Base-by-base conservation (phyloP, 2,797 vertebrate genomes). In the Parauchenoglanis punctatus region DNA sequence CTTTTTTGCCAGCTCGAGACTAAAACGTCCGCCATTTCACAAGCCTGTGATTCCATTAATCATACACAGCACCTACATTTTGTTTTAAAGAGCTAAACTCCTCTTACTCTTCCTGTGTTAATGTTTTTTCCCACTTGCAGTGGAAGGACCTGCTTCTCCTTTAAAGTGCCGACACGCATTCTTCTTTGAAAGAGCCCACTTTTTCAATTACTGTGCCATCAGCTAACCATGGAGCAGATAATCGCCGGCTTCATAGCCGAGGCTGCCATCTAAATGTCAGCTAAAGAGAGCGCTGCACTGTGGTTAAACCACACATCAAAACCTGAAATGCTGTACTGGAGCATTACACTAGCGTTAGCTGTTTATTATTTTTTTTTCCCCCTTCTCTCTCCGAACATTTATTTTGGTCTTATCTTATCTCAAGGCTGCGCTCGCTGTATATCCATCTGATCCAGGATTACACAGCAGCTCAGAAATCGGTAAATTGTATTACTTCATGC, bases 121-220 rank as follows among this genome's bases (percentile, higher is more conserved):
- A 54, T 78, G 61, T 40, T 65, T 65, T 40, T 17, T 87, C 68
- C 88, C 83, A 88, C 85, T 40, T 15, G 23, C 70, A 81, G 85
- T 83, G 49, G 68, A 77, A 77, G 40, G 52, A 84, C 58, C 84
- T 56, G 11, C 54, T 20, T 81, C 44, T 85, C 59, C 72, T 89
- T 90, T 89, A 89, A 72, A 91, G 90, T 83, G 87, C 68, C 65
- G 49, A 84, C 80, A 59, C 86, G 82, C 70, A 81, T 89, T 84
- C 86, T 67, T 87, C 58, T 81, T 20, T 87, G 28, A 88, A 90
- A 87, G 88, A 85, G 89, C 89, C 88, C 87, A 87, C 85, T 91
- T 92, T 92, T 90, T 89, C 91, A 92, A 92, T 92, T 92, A 91
- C 91, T 86, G 76, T 88, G 83, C 88, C 90, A 92, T 90, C 90